Evolutionary conservation across 92 coral and sea anemone genomes (phyloP), one percentile per base, ranked within the genome.

Genomic region (Porites rus): DNA sequence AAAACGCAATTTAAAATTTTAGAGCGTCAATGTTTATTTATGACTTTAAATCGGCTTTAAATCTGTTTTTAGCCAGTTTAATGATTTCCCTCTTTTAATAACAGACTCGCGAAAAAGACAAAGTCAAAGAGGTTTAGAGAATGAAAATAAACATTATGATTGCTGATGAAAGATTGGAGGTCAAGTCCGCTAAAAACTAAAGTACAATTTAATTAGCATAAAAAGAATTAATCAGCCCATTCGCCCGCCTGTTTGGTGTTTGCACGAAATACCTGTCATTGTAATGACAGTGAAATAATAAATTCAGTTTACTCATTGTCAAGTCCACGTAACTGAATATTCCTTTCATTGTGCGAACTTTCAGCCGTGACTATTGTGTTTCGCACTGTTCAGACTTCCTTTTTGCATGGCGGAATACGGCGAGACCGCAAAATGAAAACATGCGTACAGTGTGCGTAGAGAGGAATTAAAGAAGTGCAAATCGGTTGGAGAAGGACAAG

Each of bases 221-320:
- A 72, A 62, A 72, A 72, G 78, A 19, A 28, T 22, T 54, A 43
- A 53, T 54, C 56, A 2, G 19, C 74, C 46, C 12, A 28, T 22
- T 50, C 8, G 14, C 65, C 75, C 75, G 75, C 76, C 31, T 53
- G 19, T 13, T 58, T 21, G 65, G 66, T 80, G 68, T 69, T 80
- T 69, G 68, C 76, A 8, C 68, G 38, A 54, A 80, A 69, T 19
- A 28, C 68, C 69, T 81, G 86, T 69, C 77, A 69, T 71, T 60
- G 12, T 77, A 17, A 31, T 89, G 86, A 78, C 89, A 89, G 51
- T 19, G 38, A 65, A 72, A 78, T 84, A 67, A 54, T 73, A 51
- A 89, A 74, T 72, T 65, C 72, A 10, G 76, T 25, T 72, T 73
- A 70, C 69, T 76, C 20, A 85, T 85, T 89, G 92, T 89, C 51